These are phyloP conservation scores for Salvelinus fontinalis DNA, from an alignment of 2,113 vertebrate species.

Conservation along the genomic window DNA sequence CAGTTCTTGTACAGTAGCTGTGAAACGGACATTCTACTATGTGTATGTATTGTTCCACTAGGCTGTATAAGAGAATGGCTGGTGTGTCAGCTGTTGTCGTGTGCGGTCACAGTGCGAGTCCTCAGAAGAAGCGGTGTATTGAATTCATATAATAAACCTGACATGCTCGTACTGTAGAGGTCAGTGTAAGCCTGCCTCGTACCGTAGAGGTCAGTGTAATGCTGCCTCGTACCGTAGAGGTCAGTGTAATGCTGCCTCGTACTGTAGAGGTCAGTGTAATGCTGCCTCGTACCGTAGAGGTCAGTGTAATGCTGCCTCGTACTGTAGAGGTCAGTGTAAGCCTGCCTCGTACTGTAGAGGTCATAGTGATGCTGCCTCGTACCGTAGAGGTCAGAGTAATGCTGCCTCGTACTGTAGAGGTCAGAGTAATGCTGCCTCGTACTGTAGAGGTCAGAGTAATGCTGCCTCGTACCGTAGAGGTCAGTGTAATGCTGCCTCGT, in stretches of 20 bases:
- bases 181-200: neutral
- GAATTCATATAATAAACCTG: neutral
- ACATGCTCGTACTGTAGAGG: neutral
- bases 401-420: neutral
- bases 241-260: neutral
- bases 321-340: neutral
- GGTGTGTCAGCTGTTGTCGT: neutral
- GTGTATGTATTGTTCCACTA: neutral
- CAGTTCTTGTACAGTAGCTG: neutral
- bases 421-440: neutral
- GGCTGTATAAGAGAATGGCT: neutral
- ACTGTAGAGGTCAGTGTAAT: neutral
- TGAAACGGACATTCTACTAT: constrained; percentile 10
- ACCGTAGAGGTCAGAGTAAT: no score
- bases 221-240: neutral
- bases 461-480: no score
- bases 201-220: neutral
- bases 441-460: no score
- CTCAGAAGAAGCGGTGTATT: neutral
- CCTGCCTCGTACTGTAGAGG: neutral
- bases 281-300: neutral
- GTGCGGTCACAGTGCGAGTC: neutral
- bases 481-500: no score
- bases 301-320: neutral
- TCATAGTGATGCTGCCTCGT: no score